Evolutionary conservation across 1,140 invertebrate genomes (phyloP), one percentile per base, ranked within the genome.

Genomic region (Drosophila fuyamai): DNA sequence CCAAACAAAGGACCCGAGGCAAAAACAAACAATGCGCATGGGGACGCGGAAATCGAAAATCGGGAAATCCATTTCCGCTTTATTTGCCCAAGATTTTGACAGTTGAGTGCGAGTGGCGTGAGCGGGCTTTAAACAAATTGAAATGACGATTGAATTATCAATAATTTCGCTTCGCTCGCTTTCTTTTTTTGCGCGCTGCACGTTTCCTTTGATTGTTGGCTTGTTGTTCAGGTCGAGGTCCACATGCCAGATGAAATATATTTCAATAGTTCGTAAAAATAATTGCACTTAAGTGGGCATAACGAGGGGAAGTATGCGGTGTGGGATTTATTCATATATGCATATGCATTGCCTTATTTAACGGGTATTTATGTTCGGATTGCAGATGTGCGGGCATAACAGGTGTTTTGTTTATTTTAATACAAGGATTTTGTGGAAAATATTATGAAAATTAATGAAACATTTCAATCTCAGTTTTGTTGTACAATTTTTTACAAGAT

Each of bases 111-210:
- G 58, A 74, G 57, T 67, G 56, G 12, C 16, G 63, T 9, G 4
- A 8, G 6, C 27, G 36, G 36, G 18, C 76, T 74, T 76, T 79
- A 76, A 86, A 65, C 76, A 73, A 82, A 79, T 81, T 76, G 68
- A 73, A 81, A 76, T 66, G 66, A 48, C 54, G 68, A 86, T 86
- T 86, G 79, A 81, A 86, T 86, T 86, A 79, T 72, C 78, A 80
- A 67, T 80, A 79, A 79, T 74, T 60, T 79, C 76, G 27, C 41
- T 55, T 6, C 36, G 29, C 32, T 32, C 29, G 58, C 61, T 55
- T 44, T 29, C 38, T 29, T 29, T 56, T 50, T 29, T 9, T 23
- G n/a, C 14, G 13, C 14, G 16, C 43, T 36, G 36, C 29, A 57
- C 59, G 63, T 56, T 32, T 43, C 47, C 50, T 73, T 67, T 76